Percentiles rank a stretch among this genome's conserved stretches.
Conservation (phyloP, 2,113 vertebrate species). For the Epinephelus cyanopodus region DNA sequence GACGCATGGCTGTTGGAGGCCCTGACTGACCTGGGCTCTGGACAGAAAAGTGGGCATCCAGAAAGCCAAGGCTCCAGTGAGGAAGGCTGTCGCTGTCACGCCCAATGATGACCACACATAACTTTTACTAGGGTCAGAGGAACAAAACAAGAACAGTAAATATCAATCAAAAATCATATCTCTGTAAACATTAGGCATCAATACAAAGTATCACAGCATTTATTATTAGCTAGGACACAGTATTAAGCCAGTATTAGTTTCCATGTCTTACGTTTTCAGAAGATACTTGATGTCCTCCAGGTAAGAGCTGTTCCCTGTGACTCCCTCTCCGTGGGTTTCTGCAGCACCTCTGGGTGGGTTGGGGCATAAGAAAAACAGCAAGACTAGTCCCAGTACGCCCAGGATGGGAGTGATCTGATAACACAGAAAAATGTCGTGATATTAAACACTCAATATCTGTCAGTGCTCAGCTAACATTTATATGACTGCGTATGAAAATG, state of each 20-base stretch:
- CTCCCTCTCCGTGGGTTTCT: slow-evolving; percentile 75
- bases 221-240: no score
- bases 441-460: not conserved
- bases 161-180: not conserved
- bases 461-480: not conserved
- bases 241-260: not conserved
- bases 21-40: slow-evolving; percentile 85
- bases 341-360: slow-evolving; percentile 86
- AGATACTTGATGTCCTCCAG: slow-evolving; percentile 89
- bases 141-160: not conserved
- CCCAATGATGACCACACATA: slow-evolving; percentile 91
- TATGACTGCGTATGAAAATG: not conserved
- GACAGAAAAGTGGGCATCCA: slow-evolving; percentile 90
- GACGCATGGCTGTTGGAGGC: slow-evolving; percentile 59
- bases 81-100: slow-evolving; percentile 89
- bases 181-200: not conserved
- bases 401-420: slow-evolving; percentile 90
- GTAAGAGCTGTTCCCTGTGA: slow-evolving; percentile 79
- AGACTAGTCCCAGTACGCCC: slow-evolving; percentile 84
- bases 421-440: not conserved
- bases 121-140: slow-evolving; percentile 83
- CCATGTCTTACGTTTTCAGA: slow-evolving; percentile 84
- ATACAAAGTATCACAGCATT: not conserved
- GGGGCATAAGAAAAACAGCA: slow-evolving; percentile 88
- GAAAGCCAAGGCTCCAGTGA: slow-evolving; percentile 90